Percentiles rank a stretch among this genome's conserved stretches.
phyloP scores from a whole-genome alignment of 2,888 invertebrate species.

The Ctena decussata region DNA sequence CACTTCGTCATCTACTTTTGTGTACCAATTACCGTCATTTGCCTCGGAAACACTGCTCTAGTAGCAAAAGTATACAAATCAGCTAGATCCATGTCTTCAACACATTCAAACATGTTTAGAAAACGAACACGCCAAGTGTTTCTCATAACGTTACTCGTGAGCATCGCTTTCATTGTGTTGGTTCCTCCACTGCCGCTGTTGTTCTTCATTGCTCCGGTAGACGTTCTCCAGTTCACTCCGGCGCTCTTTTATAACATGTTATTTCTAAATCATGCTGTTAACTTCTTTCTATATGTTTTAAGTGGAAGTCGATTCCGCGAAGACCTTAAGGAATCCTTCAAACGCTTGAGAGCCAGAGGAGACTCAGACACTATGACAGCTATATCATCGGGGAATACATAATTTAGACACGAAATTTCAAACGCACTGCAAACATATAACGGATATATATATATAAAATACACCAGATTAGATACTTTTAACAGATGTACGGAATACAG shows the following conservation, averaged over 20 bases:
- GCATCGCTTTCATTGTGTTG: not conserved
- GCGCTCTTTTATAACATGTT: not conserved
- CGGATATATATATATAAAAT: too few species aligned
- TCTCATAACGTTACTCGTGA: not conserved
- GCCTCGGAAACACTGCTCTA: not conserved
- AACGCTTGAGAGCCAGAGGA: too few species aligned
- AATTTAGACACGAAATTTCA: too few species aligned
- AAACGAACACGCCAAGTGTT: not conserved
- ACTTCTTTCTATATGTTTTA: slow-evolving; percentile 2
- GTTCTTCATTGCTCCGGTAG: not conserved
- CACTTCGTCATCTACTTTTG: not conserved
- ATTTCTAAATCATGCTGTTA: not conserved
- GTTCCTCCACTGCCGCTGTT: not conserved
- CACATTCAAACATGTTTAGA: not conserved
- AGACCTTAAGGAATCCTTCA: not conserved
- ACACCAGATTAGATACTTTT: too few species aligned
- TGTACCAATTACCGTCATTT: not conserved
- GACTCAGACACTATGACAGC: too few species aligned
- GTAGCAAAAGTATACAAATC: not conserved
- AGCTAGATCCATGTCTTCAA: not conserved
- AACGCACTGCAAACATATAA: too few species aligned
- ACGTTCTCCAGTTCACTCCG: not conserved
- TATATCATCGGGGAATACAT: too few species aligned
- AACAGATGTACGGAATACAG: too few species aligned
- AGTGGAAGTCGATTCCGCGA: not conserved